Conservation (phyloP, 2,888 invertebrate species). For the Cerceris ruficornis region DNA sequence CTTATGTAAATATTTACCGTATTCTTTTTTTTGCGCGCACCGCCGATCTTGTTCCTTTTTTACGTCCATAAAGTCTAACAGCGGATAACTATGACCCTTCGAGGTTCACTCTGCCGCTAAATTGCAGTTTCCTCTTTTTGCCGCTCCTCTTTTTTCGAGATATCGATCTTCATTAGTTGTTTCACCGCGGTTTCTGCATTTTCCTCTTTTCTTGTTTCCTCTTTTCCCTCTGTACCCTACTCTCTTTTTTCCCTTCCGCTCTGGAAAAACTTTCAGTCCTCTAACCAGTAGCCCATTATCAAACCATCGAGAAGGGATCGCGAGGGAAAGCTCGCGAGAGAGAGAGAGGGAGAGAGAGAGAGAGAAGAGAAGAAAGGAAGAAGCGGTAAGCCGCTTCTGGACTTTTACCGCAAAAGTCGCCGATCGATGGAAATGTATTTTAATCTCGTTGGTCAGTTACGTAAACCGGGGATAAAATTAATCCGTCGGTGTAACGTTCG, state of each 20-base stretch:
- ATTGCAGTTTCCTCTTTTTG: conserved; percentile 32
- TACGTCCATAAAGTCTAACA: conserved; percentile 49
- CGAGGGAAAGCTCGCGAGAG: background rate
- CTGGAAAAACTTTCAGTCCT: background rate
- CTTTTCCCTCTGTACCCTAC: background rate
- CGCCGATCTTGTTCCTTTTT: conserved; percentile 1
- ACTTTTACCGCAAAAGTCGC: background rate
- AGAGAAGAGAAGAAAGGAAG: background rate
- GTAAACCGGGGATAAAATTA: background rate
- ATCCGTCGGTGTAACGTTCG: background rate
- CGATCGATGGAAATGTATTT: conserved; percentile 1
- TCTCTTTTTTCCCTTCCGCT: background rate
- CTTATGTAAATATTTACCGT: conserved; percentile 26
- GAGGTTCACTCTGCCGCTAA: conserved; percentile 53
- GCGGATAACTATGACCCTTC: conserved; percentile 42
- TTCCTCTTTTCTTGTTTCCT: conserved; percentile 2
- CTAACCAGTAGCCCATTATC: background rate
- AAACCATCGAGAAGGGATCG: background rate
- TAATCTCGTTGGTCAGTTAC: background rate
- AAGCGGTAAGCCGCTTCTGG: background rate
- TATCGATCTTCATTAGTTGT: conserved; percentile 58
- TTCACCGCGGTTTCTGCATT: conserved; percentile 10
- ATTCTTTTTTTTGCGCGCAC: conserved; percentile 1
- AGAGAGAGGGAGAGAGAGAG: background rate
- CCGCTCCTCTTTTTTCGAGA: conserved; percentile 41